Percentiles rank a stretch among this genome's conserved stretches.
Conservation (phyloP, 2,797 vertebrate genomes). For the Eulemur rubriventer region DNA sequence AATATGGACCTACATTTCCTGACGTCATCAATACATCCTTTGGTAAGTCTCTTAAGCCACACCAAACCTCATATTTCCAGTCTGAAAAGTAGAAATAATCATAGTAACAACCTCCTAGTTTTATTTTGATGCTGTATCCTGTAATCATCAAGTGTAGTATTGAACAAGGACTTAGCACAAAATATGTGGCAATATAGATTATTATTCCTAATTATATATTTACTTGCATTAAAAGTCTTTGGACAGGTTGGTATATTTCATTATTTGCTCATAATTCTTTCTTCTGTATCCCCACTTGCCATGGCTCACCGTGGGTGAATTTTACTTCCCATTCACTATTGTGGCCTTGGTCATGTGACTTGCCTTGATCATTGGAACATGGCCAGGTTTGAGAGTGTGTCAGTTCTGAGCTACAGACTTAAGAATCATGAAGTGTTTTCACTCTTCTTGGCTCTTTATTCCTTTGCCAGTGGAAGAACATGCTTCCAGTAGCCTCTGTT, state of each 20-base stretch:
- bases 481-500: neutral
- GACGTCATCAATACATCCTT: neutral
- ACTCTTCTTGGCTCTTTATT: neutral
- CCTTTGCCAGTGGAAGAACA: neutral
- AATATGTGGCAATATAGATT: neutral
- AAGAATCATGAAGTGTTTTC: neutral
- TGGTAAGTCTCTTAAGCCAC: neutral
- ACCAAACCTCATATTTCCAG: neutral
- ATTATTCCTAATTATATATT: neutral
- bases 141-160: neutral
- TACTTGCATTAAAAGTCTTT: neutral
- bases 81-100: constrained; percentile 21
- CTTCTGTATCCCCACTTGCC: neutral
- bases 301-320: neutral
- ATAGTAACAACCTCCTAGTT: neutral
- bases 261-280: neutral
- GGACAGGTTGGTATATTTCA: neutral
- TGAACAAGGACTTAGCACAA: constrained; percentile 2
- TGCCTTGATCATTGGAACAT: neutral
- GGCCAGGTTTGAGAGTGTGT: neutral
- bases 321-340: neutral
- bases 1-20: neutral
- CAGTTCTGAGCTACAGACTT: neutral
- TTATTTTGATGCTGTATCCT: neutral
- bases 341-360: neutral